Base-by-base conservation (phyloP, 1,140 invertebrate species). In the Drosophila kepulauana region DNA sequence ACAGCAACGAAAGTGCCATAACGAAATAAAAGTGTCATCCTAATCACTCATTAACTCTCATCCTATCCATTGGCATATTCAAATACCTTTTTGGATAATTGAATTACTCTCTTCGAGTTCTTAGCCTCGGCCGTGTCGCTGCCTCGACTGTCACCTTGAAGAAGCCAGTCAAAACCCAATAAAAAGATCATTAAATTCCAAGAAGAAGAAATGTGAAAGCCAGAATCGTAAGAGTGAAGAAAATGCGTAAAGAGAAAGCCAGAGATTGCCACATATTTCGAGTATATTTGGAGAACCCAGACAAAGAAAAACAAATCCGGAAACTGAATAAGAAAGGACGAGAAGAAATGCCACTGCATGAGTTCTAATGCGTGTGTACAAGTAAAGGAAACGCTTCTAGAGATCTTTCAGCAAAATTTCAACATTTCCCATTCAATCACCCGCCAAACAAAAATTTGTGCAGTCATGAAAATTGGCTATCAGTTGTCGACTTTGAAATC, bases 311-410 rank as follows among this genome's bases (percentile, higher is more conserved):
- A 7, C 33, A 8, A 33, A 33, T 33, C 33, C 5, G 33, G 35
- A 38, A 38, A 38, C 35, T 10, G 35, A 38, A 38, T 10, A 38
- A 10, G 10, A 38, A 10, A 38, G 3, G 10, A 38, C 35, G 35
- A 38, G 8, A 38, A 10, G 3, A 43, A 48, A 72, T 79, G 78
- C 78, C 79, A 20, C 71, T 80, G 66, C 78, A 70, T 62, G 30
- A 56, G 48, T 61, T 77, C 65, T 13, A 10, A 4, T 5, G 38
- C 10, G 35, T 38, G 8, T 38, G 35, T 38, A 10, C 10, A 6
- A 16, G 15, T 6, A 30, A 16, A 46, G 28, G 11, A 49, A 62
- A 48, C 59, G 10, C 30, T 35, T 8, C 38, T 1, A 41, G 38
- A 41, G 7, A 41, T 10, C 3, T 43, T 43, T n/a, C n/a, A 43